These are phyloP conservation scores for Saturnia pavonia DNA, from an alignment of 2,888 invertebrate species.

Conservation along the genomic window DNA sequence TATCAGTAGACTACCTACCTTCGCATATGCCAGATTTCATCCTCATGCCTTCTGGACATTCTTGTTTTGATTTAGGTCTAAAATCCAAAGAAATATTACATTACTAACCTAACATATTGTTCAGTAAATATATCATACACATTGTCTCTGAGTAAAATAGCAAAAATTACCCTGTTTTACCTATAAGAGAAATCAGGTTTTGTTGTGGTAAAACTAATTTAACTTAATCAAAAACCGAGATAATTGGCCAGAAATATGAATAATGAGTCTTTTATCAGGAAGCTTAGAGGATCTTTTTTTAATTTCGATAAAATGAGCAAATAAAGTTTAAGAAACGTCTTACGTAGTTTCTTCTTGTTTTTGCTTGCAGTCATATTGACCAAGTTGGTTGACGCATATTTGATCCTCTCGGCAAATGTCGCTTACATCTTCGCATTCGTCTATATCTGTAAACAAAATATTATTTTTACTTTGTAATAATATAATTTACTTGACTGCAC, in stretches of 20 bases:
- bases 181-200: too few species aligned
- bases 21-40: conserved; percentile 55
- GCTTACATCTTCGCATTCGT: conserved; percentile 90
- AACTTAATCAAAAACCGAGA: too few species aligned
- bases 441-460: conserved; percentile 85
- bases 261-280: too few species aligned
- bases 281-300: too few species aligned
- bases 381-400: conserved; percentile 90
- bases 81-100: conserved; percentile 24
- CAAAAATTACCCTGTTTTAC: too few species aligned
- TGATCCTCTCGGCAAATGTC: conserved; percentile 89
- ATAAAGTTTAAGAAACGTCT: neutral
- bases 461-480: neutral
- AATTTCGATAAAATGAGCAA: too few species aligned
- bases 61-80: conserved; percentile 30
- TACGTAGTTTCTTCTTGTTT: conserved; percentile 33
- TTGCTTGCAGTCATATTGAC: conserved; percentile 88
- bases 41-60: conserved; percentile 67
- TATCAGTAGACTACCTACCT: conserved; percentile 42
- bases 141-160: too few species aligned
- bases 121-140: too few species aligned
- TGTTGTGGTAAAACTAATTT: too few species aligned
- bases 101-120: neutral
- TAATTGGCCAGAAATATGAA: too few species aligned
- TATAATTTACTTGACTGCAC: too few species aligned